Evolutionary conservation across 2,888 invertebrate genomes (phyloP), one percentile per base, ranked within the genome.

Genomic region (Calameuta filiformis): DNA sequence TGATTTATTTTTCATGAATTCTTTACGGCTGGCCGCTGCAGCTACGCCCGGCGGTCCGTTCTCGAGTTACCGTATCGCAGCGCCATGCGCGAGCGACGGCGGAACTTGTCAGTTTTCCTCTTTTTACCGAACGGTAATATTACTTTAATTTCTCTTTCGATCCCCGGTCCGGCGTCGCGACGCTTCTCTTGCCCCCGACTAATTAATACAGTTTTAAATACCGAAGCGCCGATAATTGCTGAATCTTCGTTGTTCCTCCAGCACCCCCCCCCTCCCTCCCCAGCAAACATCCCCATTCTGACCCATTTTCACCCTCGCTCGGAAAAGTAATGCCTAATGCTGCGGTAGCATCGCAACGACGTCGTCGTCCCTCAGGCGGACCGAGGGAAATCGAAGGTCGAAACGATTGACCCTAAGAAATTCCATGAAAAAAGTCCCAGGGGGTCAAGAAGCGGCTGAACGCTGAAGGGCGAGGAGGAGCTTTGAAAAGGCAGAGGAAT

Each of bases 1-100:
- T 89, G 88, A 90, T 89, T 88, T 88, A 89, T 85, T 86, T 88
- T 86, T 85, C 84, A 85, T 86, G 87, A 88, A 89, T 89, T 88
- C 85, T 88, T 87, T 84, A 84, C 82, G 80, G 82, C 83, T 79
- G 75, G 75, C 76, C 77, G 33, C 76, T 76, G 33, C 40, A 1
- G 34, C 34, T 31, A 75, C 79, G 77, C 69, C 75, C 78, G 30
- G 75, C 75, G 35, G 35, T 77, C 76, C 75, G 34, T 68, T 73
- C 74, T 56, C 56, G 35, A 35, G 40, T 11, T 68, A 71, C 73
- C 35, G 23, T 73, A 35, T 33, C 76, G 73, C 76, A 75, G 35
- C 68, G 69, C 69, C 35, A 68, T 73, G 69, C 68, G 76, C 74
- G 68, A 77, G 74, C 56, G 23, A 23, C 56, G 56, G 56, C 9